Conservation (phyloP, 2,113 vertebrate genomes). For the Halichoeres trimaculatus region DNA sequence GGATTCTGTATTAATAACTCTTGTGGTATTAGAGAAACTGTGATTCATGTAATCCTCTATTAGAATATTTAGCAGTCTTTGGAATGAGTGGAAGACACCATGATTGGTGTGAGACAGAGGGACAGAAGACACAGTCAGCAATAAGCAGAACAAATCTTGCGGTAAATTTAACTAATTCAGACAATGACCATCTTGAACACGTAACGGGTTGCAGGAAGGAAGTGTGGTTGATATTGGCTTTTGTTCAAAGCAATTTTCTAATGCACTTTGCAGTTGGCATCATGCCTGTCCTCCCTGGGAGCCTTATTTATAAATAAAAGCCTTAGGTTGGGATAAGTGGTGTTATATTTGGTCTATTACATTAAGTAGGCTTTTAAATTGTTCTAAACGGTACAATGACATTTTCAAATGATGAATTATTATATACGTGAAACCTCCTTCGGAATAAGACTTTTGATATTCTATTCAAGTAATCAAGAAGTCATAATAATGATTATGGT, state of each 20-base stretch:
- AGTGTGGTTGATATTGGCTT: slow-evolving; percentile 3
- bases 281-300: background rate
- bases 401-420: too few relatives aligned
- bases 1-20: slow-evolving; percentile 18
- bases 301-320: slow-evolving; percentile 3
- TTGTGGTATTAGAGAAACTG: background rate
- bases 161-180: background rate
- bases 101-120: background rate
- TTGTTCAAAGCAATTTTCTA: slow-evolving; percentile 16
- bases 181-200: slow-evolving; percentile 1
- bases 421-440: too few relatives aligned
- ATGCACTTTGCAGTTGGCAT: background rate
- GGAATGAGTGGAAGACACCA: background rate
- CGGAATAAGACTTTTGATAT: too few relatives aligned
- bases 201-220: background rate
- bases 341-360: background rate
- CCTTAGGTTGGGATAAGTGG: background rate
- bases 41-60: slow-evolving; percentile 14
- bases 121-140: background rate
- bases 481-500: too few relatives aligned
- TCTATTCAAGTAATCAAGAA: too few relatives aligned
- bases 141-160: background rate
- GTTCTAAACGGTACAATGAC: too few relatives aligned
- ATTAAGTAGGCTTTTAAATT: background rate
- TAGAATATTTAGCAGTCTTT: slow-evolving; percentile 32